Base-by-base conservation (phyloP, 1,140 invertebrate species). In the Stegodyphus dumicola region DNA sequence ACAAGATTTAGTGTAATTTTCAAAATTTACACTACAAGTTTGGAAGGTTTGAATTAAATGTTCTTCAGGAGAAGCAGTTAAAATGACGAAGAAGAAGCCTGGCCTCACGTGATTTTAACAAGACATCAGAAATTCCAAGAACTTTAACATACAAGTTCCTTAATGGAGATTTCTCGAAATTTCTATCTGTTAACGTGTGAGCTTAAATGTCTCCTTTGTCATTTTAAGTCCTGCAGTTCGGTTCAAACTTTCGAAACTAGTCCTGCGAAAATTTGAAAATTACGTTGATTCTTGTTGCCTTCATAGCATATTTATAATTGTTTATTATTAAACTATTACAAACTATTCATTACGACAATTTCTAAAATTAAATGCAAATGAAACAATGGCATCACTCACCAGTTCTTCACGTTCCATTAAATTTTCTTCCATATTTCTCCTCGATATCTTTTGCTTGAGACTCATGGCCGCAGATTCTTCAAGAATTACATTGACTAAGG, bases 401-500 rank as follows among this genome's bases (percentile, higher is more conserved):
- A 74, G 54, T 13, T 33, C 18, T 60, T 76, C 73, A 3, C 48
- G 15, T 1, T 76, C 71, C 17, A 49, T 84, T 1, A 67, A 10
- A n/a, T 65, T 83, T 53, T 84, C 81, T 49, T 84, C 73, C 5
- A 84, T 76, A 13, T 69, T 84, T 17, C 18, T 66, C 53, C 53
- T 53, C 7, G n/a, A 53, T 6, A 76, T 17, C 64, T 54, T 84
- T 15, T 84, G 81, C 81, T 76, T 84, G 15, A 84, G 73, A 18
- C 76, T 75, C 51, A 84, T 84, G 65, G 81, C 52, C 6, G 69
- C n/a, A 15, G 64, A 84, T 6, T 87, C 86, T 95, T 0, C 81
- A 70, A 89, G 70, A 13, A 89, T 70, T 90, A 97, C 96, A 88
- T 97, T 97, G 2, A 97, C 95, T 86, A 97, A 90, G 88, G 96